These are phyloP conservation scores for Pseudococcus viburni DNA, from an alignment of 2,888 invertebrate genomes.

Conservation along the genomic window DNA sequence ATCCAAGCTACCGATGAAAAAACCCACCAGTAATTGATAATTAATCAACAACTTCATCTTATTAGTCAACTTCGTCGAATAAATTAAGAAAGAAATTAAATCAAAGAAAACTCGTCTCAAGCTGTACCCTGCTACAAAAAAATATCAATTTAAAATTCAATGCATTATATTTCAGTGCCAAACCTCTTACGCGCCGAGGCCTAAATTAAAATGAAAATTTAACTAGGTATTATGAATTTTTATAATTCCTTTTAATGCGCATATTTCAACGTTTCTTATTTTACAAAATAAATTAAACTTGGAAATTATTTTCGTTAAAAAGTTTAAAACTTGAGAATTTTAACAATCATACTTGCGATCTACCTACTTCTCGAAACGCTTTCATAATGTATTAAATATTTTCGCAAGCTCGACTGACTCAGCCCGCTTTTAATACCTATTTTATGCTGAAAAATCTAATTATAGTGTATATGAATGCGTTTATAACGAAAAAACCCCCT, in stretches of 20 bases:
- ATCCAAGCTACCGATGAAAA: too few relatives aligned
- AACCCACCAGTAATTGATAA: too few relatives aligned
- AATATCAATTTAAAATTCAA: conserved; percentile 11
- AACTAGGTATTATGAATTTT: conserved; percentile 21
- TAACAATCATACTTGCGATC: not conserved
- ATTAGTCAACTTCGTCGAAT: too few relatives aligned
- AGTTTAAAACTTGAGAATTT: conserved; percentile 1
- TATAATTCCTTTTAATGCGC: conserved; percentile 25
- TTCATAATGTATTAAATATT: not conserved
- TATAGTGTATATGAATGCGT: not conserved
- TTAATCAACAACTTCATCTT: too few relatives aligned
- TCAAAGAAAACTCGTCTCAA: not conserved
- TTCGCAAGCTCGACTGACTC: not conserved
- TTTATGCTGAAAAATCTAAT: not conserved
- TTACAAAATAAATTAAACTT: conserved; percentile 16
- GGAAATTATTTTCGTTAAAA: conserved; percentile 24
- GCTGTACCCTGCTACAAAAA: not conserved
- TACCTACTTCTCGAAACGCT: not conserved
- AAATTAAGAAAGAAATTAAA: not conserved
- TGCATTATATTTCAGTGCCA: conserved; percentile 1
- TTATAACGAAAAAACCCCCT: not conserved
- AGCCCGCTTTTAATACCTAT: not conserved
- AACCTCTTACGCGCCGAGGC: not conserved
- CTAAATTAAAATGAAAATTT: conserved; percentile 15
- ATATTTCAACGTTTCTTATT: conserved; percentile 15